Conservation (phyloP, 2,113 vertebrate species). For the Notothenia coriiceps region DNA sequence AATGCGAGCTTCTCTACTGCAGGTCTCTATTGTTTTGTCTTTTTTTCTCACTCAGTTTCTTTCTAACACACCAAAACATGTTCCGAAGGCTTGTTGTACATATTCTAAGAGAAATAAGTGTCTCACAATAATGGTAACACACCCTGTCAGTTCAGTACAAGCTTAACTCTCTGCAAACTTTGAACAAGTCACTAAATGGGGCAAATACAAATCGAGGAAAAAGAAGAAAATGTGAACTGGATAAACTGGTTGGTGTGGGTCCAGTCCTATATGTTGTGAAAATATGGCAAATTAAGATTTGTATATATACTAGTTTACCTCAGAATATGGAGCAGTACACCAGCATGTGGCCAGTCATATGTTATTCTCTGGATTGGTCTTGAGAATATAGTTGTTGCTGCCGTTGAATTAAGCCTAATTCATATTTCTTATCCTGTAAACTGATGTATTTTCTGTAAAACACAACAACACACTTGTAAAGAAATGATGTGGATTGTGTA, state of each 20-base stretch:
- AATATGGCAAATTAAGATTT: too few relatives aligned
- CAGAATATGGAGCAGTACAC: too few relatives aligned
- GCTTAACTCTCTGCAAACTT: too few relatives aligned
- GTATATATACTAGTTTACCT: too few relatives aligned
- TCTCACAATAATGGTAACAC: not conserved
- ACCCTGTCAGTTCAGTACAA: too few relatives aligned
- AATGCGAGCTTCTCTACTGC: too few relatives aligned
- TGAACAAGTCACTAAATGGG: not conserved
- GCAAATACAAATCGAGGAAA: not conserved
- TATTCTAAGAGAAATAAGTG: not conserved
- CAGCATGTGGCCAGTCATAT: too few relatives aligned
- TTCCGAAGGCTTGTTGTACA: not conserved
- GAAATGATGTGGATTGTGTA: not conserved
- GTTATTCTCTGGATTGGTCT: not conserved
- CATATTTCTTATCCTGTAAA: not conserved
- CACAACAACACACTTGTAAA: too few relatives aligned
- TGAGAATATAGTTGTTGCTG: not conserved
- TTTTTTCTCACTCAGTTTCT: too few relatives aligned
- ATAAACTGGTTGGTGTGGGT: too few relatives aligned
- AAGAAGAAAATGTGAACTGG: too few relatives aligned
- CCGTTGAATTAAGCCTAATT: not conserved
- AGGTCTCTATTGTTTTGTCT: not conserved
- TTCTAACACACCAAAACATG: not conserved
- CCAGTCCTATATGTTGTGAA: too few relatives aligned
- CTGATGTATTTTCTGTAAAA: not conserved